These are phyloP conservation scores for Drosophila suzukii DNA, from an alignment of 1,140 invertebrate species.

Conservation along the genomic window DNA sequence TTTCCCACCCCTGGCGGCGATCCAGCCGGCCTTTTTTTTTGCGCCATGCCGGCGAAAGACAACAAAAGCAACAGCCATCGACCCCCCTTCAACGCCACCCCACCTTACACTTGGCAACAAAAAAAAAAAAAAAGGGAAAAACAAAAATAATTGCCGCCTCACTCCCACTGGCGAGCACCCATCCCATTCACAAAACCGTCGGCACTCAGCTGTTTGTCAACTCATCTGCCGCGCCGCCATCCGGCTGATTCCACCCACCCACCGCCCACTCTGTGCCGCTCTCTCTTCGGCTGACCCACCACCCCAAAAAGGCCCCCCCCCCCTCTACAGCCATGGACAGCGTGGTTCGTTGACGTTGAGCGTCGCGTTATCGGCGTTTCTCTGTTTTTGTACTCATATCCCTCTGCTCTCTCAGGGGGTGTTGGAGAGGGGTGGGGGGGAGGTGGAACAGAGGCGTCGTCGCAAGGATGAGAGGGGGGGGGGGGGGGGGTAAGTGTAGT, in stretches of 20 bases:
- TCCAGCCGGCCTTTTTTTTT: constrained; percentile 72
- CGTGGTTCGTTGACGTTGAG: constrained; percentile 76
- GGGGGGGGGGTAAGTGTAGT: not conserved
- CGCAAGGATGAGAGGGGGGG: constrained; percentile 14
- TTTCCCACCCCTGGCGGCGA: constrained; percentile 46
- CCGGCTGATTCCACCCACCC: constrained; percentile 55
- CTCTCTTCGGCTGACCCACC: constrained; percentile 3
- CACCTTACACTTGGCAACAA: constrained; percentile 21
- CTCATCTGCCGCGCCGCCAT: constrained; percentile 79
- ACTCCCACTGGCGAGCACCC: constrained; percentile 34
- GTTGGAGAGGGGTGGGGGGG: not conserved
- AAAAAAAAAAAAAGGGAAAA: constrained; percentile 57
- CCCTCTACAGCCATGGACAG: constrained; percentile 5
- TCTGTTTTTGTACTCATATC: constrained; percentile 84
- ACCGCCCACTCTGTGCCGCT: constrained; percentile 1
- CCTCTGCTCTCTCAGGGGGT: constrained; percentile 46
- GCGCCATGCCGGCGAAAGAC: constrained; percentile 79
- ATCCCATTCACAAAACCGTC: constrained; percentile 77
- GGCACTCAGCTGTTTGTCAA: constrained; percentile 82
- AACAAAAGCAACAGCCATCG: constrained; percentile 41
- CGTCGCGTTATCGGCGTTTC: constrained; percentile 81
- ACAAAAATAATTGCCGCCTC: constrained; percentile 76
- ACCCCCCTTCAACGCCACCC: not conserved
- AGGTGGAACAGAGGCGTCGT: not conserved
- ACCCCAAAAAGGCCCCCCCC: not conserved